phyloP scores from a whole-genome alignment of 2,888 invertebrate genomes.

The Eupithecia pulchellata region DNA sequence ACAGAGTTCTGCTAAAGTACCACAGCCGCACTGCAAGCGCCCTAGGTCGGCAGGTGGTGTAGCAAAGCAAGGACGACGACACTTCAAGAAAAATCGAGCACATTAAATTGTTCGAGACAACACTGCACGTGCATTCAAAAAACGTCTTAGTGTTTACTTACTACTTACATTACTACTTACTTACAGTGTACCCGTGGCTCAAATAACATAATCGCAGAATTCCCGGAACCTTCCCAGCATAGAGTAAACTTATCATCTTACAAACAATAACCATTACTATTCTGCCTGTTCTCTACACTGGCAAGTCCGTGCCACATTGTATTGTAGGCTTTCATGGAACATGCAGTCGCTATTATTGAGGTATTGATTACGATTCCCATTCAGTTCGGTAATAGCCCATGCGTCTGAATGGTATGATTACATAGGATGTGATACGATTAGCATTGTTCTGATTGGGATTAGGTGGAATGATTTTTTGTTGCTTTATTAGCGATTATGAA shows the following conservation, averaged over 20 bases:
- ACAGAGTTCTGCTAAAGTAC: too few relatives aligned
- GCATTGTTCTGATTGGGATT: constrained; percentile 43
- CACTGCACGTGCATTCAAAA: too few relatives aligned
- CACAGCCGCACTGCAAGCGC: too few relatives aligned
- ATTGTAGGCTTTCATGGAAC: constrained; percentile 38
- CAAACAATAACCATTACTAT: neutral
- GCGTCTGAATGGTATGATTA: constrained; percentile 58
- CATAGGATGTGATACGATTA: constrained; percentile 67
- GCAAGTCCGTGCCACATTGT: constrained; percentile 1
- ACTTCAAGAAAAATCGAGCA: too few relatives aligned
- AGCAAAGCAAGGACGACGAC: too few relatives aligned
- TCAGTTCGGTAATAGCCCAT: constrained; percentile 53
- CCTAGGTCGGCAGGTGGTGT: too few relatives aligned
- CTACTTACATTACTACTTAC: too few relatives aligned
- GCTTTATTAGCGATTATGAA: neutral
- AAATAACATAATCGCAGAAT: too few relatives aligned
- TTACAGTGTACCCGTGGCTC: too few relatives aligned
- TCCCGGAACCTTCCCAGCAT: neutral
- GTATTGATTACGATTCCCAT: constrained; percentile 74
- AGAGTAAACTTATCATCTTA: neutral
- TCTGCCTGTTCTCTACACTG: neutral
- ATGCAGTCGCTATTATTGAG: constrained; percentile 62
- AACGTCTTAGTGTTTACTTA: too few relatives aligned
- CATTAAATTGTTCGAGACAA: too few relatives aligned
- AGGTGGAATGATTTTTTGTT: neutral